Evolutionary conservation across 2,888 invertebrate genomes (phyloP).

Genomic region (Sinelater perroti): DNA sequence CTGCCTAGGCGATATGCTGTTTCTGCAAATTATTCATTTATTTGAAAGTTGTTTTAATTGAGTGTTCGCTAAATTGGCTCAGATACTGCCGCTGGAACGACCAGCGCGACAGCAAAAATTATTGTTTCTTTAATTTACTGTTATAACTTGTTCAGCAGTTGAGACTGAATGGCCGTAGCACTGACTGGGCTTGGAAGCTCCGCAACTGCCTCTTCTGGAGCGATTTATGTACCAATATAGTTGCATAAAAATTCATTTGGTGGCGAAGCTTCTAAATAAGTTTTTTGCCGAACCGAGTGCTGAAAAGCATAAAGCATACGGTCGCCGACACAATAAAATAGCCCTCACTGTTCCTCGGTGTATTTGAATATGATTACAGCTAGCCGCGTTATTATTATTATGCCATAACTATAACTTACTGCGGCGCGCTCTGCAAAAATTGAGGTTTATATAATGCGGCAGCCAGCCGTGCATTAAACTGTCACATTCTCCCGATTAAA

Average conservation of each 20-base stretch:
- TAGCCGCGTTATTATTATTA: not conserved
- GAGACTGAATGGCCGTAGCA: not conserved
- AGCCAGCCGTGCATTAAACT: conserved; percentile 19
- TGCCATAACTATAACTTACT: conserved; percentile 4
- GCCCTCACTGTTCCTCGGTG: not conserved
- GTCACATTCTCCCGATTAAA: conserved; percentile 24
- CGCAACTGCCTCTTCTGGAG: not conserved
- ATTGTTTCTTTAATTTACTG: conserved; percentile 8
- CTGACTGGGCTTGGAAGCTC: not conserved
- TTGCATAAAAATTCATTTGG: not conserved
- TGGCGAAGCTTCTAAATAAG: not conserved
- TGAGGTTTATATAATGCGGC: conserved; percentile 4
- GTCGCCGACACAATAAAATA: not conserved
- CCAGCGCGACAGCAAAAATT: not conserved
- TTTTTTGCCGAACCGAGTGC: not conserved
- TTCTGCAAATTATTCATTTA: conserved; percentile 15
- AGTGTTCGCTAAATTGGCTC: not conserved
- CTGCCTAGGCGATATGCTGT: not conserved
- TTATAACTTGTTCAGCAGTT: conserved; percentile 1
- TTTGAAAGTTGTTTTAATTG: conserved; percentile 9
- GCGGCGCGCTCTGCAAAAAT: conserved; percentile 1
- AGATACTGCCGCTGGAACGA: not conserved
- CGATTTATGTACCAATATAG: not conserved
- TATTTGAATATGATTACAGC: not conserved
- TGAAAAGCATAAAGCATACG: not conserved